Percentiles rank a stretch among this genome's conserved stretches.
Evolutionary conservation across 37 sponge, comb jelly and placozoan genomes (phyloP).

Genomic region (Bolinopsis microptera): DNA sequence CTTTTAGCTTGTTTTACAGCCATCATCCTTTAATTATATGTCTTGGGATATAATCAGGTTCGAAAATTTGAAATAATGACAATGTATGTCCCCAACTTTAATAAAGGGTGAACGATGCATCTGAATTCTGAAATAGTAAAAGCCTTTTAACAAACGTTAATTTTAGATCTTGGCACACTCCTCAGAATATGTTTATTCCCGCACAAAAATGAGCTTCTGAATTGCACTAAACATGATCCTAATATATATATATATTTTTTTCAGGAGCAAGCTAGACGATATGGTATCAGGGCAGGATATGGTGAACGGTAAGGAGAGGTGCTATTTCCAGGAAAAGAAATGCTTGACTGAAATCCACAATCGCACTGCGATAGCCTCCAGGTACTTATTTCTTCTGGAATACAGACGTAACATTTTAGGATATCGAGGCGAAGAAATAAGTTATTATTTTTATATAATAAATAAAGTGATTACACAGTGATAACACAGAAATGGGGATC

Average conservation of each 20-base stretch:
- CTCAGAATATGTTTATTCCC: too few species aligned
- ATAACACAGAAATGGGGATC: not conserved
- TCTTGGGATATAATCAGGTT: too few species aligned
- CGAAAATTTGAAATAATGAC: too few species aligned
- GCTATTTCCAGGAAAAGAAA: constrained; percentile 62
- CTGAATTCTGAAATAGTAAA: too few species aligned
- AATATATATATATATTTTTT: not conserved
- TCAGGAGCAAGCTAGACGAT: not conserved
- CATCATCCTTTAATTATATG: too few species aligned
- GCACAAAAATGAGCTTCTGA: too few species aligned
- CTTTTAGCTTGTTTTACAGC: too few species aligned
- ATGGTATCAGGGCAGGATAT: not conserved
- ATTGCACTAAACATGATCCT: too few species aligned
- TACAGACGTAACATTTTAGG: not conserved
- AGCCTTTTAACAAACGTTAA: too few species aligned
- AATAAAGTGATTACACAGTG: not conserved
- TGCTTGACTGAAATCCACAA: constrained; percentile 37
- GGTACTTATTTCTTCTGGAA: not conserved
- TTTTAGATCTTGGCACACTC: too few species aligned
- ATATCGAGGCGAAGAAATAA: not conserved
- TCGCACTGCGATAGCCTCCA: not conserved
- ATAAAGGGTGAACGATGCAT: too few species aligned
- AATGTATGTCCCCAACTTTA: too few species aligned
- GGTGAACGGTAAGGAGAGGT: not conserved
- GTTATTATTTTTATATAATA: not conserved